Evolutionary conservation across 2,113 vertebrate species (phyloP).

Genomic region (Procavia capensis): DNA sequence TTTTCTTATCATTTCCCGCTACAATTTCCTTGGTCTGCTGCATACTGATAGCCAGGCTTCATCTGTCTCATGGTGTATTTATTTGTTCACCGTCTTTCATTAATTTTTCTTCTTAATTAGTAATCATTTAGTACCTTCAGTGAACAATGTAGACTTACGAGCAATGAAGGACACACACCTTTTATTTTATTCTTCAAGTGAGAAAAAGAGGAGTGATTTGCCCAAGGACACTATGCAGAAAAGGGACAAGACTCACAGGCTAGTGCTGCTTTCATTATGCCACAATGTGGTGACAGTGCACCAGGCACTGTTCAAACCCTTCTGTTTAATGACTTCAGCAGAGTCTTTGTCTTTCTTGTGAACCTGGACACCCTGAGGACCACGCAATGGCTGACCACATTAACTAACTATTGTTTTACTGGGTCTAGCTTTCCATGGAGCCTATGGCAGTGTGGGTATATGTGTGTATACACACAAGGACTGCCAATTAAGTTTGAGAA

Average conservation of each 20-base stretch:
- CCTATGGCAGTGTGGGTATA: no score
- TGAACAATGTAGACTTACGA: background rate
- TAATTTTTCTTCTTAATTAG: background rate
- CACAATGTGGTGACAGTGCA: no score
- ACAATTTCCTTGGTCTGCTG: background rate
- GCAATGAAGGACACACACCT: background rate
- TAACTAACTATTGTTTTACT: background rate
- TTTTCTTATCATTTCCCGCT: background rate
- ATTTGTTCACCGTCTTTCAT: background rate
- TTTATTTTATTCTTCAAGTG: background rate
- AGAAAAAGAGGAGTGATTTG: background rate
- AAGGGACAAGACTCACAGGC: background rate
- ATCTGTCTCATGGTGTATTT: background rate
- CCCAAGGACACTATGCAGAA: background rate
- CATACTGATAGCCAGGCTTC: background rate
- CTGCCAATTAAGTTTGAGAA: no score
- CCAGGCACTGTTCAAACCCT: background rate
- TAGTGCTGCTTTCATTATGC: background rate
- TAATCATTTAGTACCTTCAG: background rate
- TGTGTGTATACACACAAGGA: no score
- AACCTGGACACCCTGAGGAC: background rate
- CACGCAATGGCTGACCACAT: no score
- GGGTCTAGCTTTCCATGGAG: background rate
- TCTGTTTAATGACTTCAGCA: background rate
- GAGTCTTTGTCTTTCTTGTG: background rate